Evolutionary conservation across 2,888 invertebrate genomes (phyloP).

Genomic region (Noctuana brunneofusca): DNA sequence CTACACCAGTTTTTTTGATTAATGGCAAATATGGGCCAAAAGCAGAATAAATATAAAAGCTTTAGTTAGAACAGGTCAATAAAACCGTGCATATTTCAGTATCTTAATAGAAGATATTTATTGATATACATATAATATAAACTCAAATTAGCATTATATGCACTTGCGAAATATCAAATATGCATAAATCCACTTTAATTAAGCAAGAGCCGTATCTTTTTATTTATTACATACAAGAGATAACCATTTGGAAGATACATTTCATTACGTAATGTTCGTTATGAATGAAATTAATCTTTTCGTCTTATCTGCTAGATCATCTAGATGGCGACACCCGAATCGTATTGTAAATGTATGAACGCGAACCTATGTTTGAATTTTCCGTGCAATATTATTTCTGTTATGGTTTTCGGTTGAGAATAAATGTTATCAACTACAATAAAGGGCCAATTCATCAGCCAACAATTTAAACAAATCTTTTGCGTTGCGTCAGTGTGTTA

Average conservation of each 20-base stretch:
- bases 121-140: not conserved
- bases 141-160: not conserved
- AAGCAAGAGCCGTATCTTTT: constrained; percentile 5
- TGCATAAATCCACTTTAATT: constrained; percentile 18
- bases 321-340: constrained; percentile 3
- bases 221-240: constrained; percentile 10
- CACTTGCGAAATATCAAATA: constrained; percentile 5
- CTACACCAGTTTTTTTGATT: not conserved
- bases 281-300: constrained; percentile 6
- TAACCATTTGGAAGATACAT: constrained; percentile 8
- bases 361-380: no score
- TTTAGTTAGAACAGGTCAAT: not conserved
- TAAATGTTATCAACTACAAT: constrained; percentile 1
- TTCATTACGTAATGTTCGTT: constrained; percentile 4
- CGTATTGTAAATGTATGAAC: not conserved
- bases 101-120: constrained; percentile 2
- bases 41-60: not conserved
- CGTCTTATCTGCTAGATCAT: not conserved
- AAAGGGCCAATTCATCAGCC: constrained; percentile 11
- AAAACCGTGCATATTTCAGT: not conserved
- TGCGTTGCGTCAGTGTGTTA: no score
- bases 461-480: constrained; percentile 21
- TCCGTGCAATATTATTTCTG: not conserved
- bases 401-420: not conserved
- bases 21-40: not conserved